A percentile compares a stretch with the other conserved stretches of the same genome.
Evolutionary conservation across 2,113 vertebrate species (phyloP).

Genomic region (Bettongia penicillata): DNA sequence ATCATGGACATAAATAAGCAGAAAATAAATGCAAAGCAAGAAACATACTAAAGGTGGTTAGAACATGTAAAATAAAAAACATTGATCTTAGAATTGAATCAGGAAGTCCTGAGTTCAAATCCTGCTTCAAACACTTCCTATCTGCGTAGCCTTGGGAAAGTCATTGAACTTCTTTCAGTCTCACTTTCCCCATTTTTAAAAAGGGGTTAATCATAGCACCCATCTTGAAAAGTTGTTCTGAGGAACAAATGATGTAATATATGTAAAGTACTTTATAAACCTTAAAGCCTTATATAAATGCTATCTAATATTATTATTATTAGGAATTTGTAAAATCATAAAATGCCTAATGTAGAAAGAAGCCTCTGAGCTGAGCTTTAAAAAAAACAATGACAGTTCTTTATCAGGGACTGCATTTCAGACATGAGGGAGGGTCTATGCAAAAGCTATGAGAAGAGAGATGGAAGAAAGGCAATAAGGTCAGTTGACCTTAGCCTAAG

Average conservation of each 20-base stretch:
- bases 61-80: not conserved
- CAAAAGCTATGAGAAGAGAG: not conserved
- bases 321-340: not conserved
- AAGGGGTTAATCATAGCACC: not conserved
- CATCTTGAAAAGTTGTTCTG: not conserved
- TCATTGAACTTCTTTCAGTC: not conserved
- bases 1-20: not conserved
- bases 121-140: not conserved
- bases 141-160: not conserved
- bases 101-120: not conserved
- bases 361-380: not conserved
- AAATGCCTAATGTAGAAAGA: not conserved
- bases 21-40: not conserved
- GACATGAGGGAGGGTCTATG: not conserved
- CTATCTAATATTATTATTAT: not conserved
- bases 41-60: not conserved
- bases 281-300: not conserved
- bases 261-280: not conserved
- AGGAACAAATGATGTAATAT: not conserved
- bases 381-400: not conserved
- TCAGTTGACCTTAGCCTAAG: not conserved
- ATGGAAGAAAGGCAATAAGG: not conserved
- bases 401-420: not conserved
- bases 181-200: not conserved
- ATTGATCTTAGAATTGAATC: not conserved